A percentile compares a stretch with the other conserved stretches of the same genome.
phyloP scores from a whole-genome alignment of 2,113 vertebrate species.

The Mormyrus lacerda region DNA sequence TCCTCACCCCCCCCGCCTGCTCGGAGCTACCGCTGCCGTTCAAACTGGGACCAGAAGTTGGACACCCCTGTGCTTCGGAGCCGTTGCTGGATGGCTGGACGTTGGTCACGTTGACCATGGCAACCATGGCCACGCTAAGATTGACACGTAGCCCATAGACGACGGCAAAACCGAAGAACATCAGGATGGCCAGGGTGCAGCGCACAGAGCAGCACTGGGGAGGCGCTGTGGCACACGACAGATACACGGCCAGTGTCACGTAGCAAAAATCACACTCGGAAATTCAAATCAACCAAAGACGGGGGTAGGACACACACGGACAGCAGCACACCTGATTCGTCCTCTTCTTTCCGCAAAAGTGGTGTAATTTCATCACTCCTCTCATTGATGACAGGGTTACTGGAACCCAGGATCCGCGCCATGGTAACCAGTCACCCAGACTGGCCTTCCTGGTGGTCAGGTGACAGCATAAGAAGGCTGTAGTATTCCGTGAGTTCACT shows the following conservation, averaged over 20 bases:
- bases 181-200: conserved; percentile 65
- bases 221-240: conserved; percentile 35
- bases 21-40: conserved; percentile 32
- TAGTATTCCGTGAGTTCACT: not conserved
- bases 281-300: not conserved
- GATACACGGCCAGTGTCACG: not conserved
- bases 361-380: conserved; percentile 38
- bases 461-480: not conserved
- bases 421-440: conserved; percentile 33
- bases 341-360: conserved; percentile 39
- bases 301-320: not conserved
- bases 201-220: conserved; percentile 67
- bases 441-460: not conserved
- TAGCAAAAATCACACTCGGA: not conserved
- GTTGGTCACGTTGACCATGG: conserved; percentile 65
- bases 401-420: conserved; percentile 41
- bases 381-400: conserved; percentile 37
- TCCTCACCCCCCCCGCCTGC: conserved; percentile 47
- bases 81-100: conserved; percentile 21
- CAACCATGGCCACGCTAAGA: conserved; percentile 72
- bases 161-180: conserved; percentile 70
- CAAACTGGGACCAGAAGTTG: conserved; percentile 17
- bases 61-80: conserved; percentile 42
- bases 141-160: conserved; percentile 72
- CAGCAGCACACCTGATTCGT: conserved; percentile 20